Conservation (phyloP, 2,888 invertebrate species). For the Acanthosoma haemorrhoidale region DNA sequence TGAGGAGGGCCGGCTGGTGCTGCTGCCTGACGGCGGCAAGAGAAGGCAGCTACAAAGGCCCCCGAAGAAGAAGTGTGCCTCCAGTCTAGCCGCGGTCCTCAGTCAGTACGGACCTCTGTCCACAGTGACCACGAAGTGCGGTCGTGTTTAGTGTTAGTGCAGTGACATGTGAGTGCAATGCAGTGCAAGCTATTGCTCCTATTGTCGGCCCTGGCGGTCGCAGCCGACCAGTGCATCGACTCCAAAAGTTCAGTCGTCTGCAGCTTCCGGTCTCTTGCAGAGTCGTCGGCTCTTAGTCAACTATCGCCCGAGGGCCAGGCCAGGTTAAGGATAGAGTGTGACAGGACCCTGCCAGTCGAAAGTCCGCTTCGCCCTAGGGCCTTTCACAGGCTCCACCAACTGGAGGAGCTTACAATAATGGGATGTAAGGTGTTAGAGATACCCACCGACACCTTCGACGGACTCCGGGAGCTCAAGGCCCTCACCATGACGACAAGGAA, state of each 20-base stretch:
- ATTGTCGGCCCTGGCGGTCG: not conserved
- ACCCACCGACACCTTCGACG: constrained; percentile 71
- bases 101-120: constrained; percentile 20
- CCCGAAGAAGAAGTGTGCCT: constrained; percentile 26
- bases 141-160: not conserved
- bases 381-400: constrained; percentile 64
- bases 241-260: constrained; percentile 57
- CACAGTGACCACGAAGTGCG: constrained; percentile 3
- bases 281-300: constrained; percentile 61
- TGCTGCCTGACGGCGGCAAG: constrained; percentile 32
- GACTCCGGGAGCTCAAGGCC: constrained; percentile 70
- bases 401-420: constrained; percentile 68
- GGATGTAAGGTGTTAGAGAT: constrained; percentile 75
- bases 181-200: constrained; percentile 40
- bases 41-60: constrained; percentile 16
- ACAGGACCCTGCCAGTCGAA: constrained; percentile 69
- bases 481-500: constrained; percentile 75
- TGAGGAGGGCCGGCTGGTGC: constrained; percentile 32
- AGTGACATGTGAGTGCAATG: constrained; percentile 43
- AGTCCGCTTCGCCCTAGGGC: constrained; percentile 67
- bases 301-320: constrained; percentile 64
- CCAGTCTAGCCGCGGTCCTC: constrained; percentile 25
- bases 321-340: constrained; percentile 69
- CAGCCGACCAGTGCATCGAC: constrained; percentile 47
- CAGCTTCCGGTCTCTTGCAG: constrained; percentile 60